phyloP scores from a whole-genome alignment of 2,113 vertebrate species.

The Bostrychus sinensis region DNA sequence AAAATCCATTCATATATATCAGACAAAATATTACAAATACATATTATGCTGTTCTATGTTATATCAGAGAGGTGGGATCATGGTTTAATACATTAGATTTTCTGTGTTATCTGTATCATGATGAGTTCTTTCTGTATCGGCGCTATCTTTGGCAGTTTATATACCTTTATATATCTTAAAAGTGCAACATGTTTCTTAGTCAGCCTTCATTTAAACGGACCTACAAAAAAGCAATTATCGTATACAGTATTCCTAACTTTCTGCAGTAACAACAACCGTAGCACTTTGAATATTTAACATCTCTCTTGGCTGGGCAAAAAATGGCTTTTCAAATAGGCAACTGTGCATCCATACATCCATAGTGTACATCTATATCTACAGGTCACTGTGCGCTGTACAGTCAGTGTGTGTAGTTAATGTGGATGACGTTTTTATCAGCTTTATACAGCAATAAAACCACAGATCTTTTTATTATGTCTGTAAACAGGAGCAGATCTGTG shows the following conservation, averaged over 20 bases:
- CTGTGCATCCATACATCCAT: constrained; percentile 25
- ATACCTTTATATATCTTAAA: constrained; percentile 36
- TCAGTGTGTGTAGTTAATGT: no score
- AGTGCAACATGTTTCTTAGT: constrained; percentile 41
- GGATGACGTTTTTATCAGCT: constrained; percentile 7
- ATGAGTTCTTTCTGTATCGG: constrained; percentile 30
- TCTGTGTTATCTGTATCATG: constrained; percentile 15
- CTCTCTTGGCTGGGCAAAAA: constrained; percentile 17
- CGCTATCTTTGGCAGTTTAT: constrained; percentile 73
- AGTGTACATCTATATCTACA: constrained; percentile 31
- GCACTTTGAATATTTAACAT: constrained; percentile 2
- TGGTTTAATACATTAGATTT: constrained; percentile 25
- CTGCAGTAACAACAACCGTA: constrained; percentile 5
- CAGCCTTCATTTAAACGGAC: constrained; percentile 25
- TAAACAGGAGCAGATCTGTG: constrained; percentile 10
- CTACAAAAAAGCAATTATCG: neutral
- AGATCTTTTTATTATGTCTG: constrained; percentile 8
- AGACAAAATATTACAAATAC: constrained; percentile 53
- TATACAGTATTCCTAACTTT: neutral
- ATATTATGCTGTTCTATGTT: constrained; percentile 30
- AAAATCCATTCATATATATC: constrained; percentile 48
- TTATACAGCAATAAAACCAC: constrained; percentile 30
- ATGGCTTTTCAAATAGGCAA: constrained; percentile 27
- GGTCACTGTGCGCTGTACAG: constrained; percentile 32
- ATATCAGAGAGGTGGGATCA: constrained; percentile 43